phyloP scores from a whole-genome alignment of 2,113 vertebrate genomes.

The Patagioenas fasciata region DNA sequence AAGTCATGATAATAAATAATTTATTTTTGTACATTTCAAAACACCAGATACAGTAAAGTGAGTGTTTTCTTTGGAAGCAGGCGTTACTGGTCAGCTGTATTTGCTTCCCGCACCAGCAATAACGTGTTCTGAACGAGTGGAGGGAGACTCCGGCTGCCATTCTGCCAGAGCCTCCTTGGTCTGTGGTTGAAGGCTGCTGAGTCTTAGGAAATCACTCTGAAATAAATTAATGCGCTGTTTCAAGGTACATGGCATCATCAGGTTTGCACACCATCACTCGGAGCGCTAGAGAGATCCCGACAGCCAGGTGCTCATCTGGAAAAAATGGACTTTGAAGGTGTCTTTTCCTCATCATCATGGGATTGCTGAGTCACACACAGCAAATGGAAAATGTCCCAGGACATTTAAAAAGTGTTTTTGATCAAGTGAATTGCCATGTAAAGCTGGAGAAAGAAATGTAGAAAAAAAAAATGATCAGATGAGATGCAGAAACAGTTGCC shows the following conservation, averaged over 20 bases:
- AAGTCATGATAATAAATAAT: slow-evolving; percentile 64
- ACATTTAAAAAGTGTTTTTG: background rate
- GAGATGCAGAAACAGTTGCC: background rate
- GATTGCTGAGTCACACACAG: background rate
- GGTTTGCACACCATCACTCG: background rate
- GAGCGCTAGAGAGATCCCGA: background rate
- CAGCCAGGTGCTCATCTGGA: background rate
- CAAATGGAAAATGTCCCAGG: background rate
- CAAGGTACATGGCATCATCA: accelerated
- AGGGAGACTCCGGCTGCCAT: slow-evolving; percentile 36
- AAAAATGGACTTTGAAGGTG: background rate
- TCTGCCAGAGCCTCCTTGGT: background rate
- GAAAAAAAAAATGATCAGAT: background rate
- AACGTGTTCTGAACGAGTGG: slow-evolving; percentile 29
- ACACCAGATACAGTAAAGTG: slow-evolving; percentile 32
- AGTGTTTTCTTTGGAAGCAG: slow-evolving; percentile 58
- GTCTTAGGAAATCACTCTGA: background rate
- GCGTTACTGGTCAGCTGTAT: background rate
- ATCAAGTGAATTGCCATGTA: background rate
- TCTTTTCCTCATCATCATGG: background rate
- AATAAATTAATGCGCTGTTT: background rate
- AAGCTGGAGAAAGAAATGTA: background rate
- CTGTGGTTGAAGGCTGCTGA: background rate
- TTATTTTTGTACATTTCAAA: slow-evolving; percentile 42
- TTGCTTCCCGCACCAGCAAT: slow-evolving; percentile 38